These are phyloP conservation scores for Araneus ventricosus DNA, from an alignment of 1,140 invertebrate species.

Conservation along the genomic window DNA sequence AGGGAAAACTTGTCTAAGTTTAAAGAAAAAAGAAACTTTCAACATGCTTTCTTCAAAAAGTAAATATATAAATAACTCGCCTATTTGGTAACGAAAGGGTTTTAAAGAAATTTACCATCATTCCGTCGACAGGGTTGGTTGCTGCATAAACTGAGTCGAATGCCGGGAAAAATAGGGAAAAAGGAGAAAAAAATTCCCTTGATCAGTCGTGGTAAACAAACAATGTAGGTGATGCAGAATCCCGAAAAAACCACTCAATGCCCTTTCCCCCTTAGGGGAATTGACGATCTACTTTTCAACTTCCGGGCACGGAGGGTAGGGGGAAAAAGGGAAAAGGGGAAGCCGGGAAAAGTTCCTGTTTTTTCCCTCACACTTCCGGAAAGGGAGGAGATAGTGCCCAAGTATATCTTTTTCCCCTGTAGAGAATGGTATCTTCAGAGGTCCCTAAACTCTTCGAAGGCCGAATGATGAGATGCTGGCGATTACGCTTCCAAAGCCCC, in stretches of 20 bases:
- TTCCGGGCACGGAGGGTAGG: background rate
- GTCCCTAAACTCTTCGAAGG: background rate
- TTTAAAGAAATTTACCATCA: no score
- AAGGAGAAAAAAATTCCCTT: background rate
- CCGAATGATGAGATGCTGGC: conserved; percentile 21
- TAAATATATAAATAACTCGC: no score
- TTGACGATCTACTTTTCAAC: conserved; percentile 39
- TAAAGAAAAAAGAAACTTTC: no score
- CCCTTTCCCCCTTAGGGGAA: conserved; percentile 12
- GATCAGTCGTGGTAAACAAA: conserved; percentile 23
- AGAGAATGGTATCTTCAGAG: background rate
- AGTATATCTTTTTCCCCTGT: background rate
- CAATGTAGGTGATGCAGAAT: conserved; percentile 13
- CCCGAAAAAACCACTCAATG: background rate
- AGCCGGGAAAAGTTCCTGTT: conserved; percentile 32
- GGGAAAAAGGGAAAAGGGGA: background rate
- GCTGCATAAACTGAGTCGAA: background rate
- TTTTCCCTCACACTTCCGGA: background rate
- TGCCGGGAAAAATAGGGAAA: background rate
- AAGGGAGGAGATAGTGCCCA: background rate
- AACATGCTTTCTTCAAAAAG: no score
- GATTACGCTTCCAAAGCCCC: background rate
- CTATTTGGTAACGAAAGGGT: no score
- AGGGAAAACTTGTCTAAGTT: background rate
- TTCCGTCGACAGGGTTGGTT: background rate